Conservation (phyloP, 2,797 vertebrate species). For the Odontamblyopus lacepedii region DNA sequence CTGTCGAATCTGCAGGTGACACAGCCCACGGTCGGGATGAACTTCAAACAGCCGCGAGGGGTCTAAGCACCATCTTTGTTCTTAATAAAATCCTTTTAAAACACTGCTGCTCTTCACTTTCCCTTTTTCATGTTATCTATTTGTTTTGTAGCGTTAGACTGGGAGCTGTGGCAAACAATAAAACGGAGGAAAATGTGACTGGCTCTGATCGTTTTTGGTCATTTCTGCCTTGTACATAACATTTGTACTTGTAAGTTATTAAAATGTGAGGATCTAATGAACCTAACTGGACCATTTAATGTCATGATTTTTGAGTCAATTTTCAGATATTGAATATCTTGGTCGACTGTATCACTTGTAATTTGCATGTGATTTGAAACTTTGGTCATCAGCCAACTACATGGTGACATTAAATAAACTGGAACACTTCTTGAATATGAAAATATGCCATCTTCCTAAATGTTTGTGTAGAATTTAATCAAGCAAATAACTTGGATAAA, state of each 20-base stretch:
- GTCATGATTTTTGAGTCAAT: no score
- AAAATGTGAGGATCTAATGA: no score
- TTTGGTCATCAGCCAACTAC: no score
- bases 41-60: slow-evolving; percentile 95
- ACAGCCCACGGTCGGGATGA: slow-evolving; percentile 95
- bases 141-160: not conserved
- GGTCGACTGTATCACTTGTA: no score
- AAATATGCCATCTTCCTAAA: no score
- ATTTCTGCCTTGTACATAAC: not conserved
- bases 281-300: no score
- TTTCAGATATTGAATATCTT: no score
- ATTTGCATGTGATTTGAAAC: no score
- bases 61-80: slow-evolving; percentile 79
- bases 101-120: slow-evolving; percentile 33
- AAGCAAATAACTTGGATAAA: no score
- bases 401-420: no score
- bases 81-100: slow-evolving; percentile 80
- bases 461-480: no score
- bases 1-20: slow-evolving; percentile 97
- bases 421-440: no score
- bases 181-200: not conserved
- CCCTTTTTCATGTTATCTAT: slow-evolving; percentile 7
- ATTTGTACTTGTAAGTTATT: not conserved
- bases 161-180: not conserved
- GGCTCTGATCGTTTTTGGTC: not conserved